Base-by-base conservation (phyloP, 2,113 vertebrate genomes). In the Dicerorhinus sumatrensis region DNA sequence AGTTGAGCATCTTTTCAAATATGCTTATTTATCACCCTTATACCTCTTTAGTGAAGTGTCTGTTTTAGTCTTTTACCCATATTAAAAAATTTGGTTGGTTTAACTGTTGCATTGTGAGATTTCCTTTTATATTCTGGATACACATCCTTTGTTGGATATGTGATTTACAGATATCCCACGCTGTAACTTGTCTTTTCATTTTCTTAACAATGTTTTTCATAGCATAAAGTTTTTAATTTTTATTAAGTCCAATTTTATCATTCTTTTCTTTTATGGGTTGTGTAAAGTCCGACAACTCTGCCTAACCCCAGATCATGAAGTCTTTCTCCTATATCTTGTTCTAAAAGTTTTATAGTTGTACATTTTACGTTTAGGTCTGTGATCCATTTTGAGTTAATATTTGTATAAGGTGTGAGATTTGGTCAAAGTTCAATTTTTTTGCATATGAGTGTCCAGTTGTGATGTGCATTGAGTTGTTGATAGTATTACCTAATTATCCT, bases 1-100 rank as follows among this genome's bases (percentile, higher is more conserved):
- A 72, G 29, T 95, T 87, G 63, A 72, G 42, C 5, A 80, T 80
- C 82, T 95, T 92, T 89, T 95, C 20, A 86, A 79, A 95, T 62
- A 17, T 42, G 62, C 36, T 69, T 85, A 29, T 84, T 73, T 65
- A 51, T 27, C 8, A 42, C 62, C 27, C 10, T 86, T 77, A 62
- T 10, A 31, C 10, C 39, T 85, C 46, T 54, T 85, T 23, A 62
- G n/a, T 79, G 5, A 79, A 62, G 14, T 54, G 29, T 95, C 31
- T 56, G 42, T 69, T 80, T 56, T 51, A 84, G 33, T 79, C 54
- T 84, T 48, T 51, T 91, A 18, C 18, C 13, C 54, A 56, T 90
- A 89, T 63, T 39, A 11, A 60, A 70, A 95, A 84, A 39, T 48
- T 77, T 21, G 23, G 31, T 77, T 89, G n/a, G 29, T 87, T 87